phyloP scores from a whole-genome alignment of 2,888 invertebrate genomes.

The Siphonodentalium dalli region DNA sequence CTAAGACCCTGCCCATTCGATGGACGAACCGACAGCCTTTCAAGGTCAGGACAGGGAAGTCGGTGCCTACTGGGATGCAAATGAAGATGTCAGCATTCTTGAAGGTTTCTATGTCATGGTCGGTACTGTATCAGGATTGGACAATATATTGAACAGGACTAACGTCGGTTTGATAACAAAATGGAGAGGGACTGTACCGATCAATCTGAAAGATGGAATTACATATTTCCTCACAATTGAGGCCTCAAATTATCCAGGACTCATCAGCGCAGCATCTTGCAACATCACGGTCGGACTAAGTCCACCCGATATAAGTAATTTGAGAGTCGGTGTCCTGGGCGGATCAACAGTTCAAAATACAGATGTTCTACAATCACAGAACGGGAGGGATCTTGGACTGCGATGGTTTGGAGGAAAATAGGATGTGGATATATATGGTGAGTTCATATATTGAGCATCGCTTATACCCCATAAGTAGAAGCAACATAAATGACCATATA shows the following conservation, averaged over 20 bases:
- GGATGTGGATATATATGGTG: slow-evolving; percentile 27
- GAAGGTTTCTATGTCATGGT: slow-evolving; percentile 25
- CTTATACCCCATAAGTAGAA: no score
- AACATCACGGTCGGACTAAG: slow-evolving; percentile 17
- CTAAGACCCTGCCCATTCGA: slow-evolving; percentile 36
- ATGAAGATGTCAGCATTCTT: slow-evolving; percentile 36
- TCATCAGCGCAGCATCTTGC: slow-evolving; percentile 12
- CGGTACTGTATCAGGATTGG: slow-evolving; percentile 15
- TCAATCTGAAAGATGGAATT: slow-evolving; percentile 20
- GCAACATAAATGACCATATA: no score
- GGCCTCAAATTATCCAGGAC: slow-evolving; percentile 32
- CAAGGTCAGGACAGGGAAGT: slow-evolving; percentile 38
- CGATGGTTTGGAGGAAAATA: slow-evolving; percentile 23
- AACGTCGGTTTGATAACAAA: slow-evolving; percentile 22
- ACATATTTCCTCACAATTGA: slow-evolving; percentile 31
- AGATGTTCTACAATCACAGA: no score
- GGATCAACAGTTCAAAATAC: no score
- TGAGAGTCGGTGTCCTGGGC: no score
- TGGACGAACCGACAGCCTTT: slow-evolving; percentile 33
- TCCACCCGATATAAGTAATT: slow-evolving; percentile 13
- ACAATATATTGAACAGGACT: slow-evolving; percentile 9
- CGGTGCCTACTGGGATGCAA: slow-evolving; percentile 37
- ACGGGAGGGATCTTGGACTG: slow-evolving; percentile 26
- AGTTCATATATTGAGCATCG: no score
- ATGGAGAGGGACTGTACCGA: no score